phyloP scores from a whole-genome alignment of 2,797 vertebrate species.

The Sebastes trivittatus region DNA sequence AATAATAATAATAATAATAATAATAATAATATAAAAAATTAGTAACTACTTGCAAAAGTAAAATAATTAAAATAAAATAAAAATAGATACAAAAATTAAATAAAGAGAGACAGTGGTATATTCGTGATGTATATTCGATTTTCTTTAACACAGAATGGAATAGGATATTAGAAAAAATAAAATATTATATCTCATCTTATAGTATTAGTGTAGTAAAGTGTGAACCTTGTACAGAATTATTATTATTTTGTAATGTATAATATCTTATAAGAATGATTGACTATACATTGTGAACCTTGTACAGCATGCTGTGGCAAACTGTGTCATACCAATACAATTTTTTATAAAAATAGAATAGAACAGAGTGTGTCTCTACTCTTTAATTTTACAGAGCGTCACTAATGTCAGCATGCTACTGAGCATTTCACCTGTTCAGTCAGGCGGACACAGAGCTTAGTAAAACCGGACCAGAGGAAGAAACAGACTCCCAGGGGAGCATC shows the following conservation, averaged over 20 bases:
- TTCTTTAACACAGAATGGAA: background rate
- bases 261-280: background rate
- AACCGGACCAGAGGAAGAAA: conserved; percentile 40
- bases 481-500: conserved; percentile 3
- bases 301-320: background rate
- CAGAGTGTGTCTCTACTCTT: background rate
- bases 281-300: background rate
- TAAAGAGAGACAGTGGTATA: background rate
- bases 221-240: background rate
- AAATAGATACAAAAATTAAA: no score
- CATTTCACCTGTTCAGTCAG: conserved; percentile 78
- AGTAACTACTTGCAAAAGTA: no score
- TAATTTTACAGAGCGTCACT: conserved; percentile 64
- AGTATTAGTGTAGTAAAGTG: background rate
- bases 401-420: conserved; percentile 43
- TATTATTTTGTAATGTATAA: background rate
- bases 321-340: background rate
- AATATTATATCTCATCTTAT: background rate
- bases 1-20: no score
- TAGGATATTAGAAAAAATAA: background rate
- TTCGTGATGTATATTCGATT: background rate
- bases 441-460: conserved; percentile 53
- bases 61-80: no score
- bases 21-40: no score
- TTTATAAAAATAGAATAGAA: background rate